phyloP scores from a whole-genome alignment of 2,888 invertebrate genomes.

The Drosophila cognata region DNA sequence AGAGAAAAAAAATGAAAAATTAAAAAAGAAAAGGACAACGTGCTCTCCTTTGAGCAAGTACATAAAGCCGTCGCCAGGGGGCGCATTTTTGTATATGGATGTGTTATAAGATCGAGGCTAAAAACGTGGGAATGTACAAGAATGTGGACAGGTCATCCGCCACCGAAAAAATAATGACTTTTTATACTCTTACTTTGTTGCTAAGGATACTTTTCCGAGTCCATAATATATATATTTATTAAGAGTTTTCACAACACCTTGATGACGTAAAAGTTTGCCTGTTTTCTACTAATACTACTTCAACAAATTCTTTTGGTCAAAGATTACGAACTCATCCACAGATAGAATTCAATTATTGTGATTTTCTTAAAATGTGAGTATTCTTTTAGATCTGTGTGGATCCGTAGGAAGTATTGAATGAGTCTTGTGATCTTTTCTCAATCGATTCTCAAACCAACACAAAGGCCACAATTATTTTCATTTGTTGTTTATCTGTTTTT shows the following conservation, averaged over 20 bases:
- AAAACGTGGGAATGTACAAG: not conserved
- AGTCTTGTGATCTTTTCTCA: not conserved
- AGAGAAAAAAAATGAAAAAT: not conserved
- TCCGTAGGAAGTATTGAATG: not conserved
- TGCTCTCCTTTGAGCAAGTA: constrained; percentile 44
- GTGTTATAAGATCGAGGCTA: not conserved
- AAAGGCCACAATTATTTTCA: not conserved
- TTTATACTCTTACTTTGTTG: not conserved
- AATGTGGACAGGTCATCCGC: not conserved
- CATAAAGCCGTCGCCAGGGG: constrained; percentile 45
- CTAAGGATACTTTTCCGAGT: no score
- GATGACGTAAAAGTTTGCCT: not conserved
- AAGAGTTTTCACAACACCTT: not conserved
- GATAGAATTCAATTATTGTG: not conserved
- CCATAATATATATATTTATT: not conserved
- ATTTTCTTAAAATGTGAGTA: not conserved
- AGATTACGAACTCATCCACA: not conserved
- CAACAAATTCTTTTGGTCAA: not conserved
- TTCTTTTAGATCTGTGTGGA: not conserved
- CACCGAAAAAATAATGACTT: not conserved
- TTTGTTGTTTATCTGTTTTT: not conserved
- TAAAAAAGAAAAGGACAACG: constrained; percentile 53
- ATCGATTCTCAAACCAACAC: not conserved
- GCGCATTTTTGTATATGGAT: not conserved
- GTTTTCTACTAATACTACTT: not conserved